A percentile compares a stretch with the other conserved stretches of the same genome.
Evolutionary conservation across 1,140 invertebrate genomes (phyloP).

Genomic region (Drosophila novamexicana): DNA sequence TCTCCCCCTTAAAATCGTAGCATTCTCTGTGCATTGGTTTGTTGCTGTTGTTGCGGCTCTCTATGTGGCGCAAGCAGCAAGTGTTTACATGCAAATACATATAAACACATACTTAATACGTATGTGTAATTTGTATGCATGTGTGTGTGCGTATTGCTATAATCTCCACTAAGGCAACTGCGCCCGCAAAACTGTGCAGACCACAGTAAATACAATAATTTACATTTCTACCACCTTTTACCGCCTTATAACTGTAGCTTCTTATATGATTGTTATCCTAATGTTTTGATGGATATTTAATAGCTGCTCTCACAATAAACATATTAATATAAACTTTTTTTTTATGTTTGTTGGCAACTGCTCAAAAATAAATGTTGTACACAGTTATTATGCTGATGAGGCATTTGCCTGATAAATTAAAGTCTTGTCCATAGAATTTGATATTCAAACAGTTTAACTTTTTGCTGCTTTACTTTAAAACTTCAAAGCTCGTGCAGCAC

Average conservation of each 20-base stretch:
- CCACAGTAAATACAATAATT: not conserved
- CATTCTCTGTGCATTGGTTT: slow-evolving; percentile 47
- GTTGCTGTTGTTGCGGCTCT: slow-evolving; percentile 33
- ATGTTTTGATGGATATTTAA: no score
- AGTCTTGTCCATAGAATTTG: not conserved
- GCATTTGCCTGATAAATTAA: not conserved
- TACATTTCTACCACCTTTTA: not conserved
- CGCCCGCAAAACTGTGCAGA: not conserved
- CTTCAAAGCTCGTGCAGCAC: not conserved
- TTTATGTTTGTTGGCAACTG: not conserved
- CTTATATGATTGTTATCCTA: not conserved
- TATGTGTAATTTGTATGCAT: not conserved
- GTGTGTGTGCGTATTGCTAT: not conserved
- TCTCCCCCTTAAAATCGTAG: slow-evolving; percentile 3
- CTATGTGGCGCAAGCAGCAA: slow-evolving; percentile 32
- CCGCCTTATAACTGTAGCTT: no score
- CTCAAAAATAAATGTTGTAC: not conserved
- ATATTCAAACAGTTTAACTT: not conserved
- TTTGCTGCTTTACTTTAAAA: not conserved
- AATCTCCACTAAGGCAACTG: slow-evolving; percentile 1
- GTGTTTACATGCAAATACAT: slow-evolving; percentile 39
- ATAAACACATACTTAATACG: slow-evolving; percentile 12
- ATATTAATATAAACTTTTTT: not conserved
- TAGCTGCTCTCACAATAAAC: not conserved
- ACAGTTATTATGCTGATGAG: no score